Evolutionary conservation across 2,797 vertebrate species (phyloP).

Genomic region (Aselliscus stoliczkanus): DNA sequence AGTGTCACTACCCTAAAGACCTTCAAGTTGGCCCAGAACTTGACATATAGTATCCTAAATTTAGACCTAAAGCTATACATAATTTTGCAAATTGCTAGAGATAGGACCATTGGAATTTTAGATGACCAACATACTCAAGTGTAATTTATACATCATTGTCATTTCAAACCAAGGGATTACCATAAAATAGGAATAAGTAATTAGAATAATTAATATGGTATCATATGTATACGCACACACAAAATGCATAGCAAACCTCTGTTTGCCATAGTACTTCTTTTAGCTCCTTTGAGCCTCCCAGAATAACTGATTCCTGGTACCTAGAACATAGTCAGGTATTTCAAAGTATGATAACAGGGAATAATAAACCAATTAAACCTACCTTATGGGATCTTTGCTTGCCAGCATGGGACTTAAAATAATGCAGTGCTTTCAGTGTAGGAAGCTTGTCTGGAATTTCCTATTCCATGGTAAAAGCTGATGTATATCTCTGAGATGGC

Average conservation of each 20-base stretch:
- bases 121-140: background rate
- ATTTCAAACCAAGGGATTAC: background rate
- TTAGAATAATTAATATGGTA: background rate
- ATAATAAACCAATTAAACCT: background rate
- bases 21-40: background rate
- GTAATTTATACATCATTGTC: background rate
- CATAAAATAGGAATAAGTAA: background rate
- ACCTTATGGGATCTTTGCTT: background rate
- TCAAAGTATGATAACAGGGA: background rate
- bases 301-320: background rate
- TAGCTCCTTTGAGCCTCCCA: background rate
- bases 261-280: background rate
- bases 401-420: background rate
- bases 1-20: background rate
- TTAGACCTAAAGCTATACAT: background rate
- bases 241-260: background rate
- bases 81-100: conserved; percentile 26
- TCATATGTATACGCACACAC: background rate
- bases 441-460: background rate
- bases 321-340: background rate
- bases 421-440: background rate
- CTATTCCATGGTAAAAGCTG: background rate
- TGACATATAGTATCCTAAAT: background rate
- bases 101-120: background rate
- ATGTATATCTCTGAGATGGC: background rate